Evolutionary conservation across 1,140 invertebrate genomes (phyloP).

Genomic region (Agraylea sexmaculata): DNA sequence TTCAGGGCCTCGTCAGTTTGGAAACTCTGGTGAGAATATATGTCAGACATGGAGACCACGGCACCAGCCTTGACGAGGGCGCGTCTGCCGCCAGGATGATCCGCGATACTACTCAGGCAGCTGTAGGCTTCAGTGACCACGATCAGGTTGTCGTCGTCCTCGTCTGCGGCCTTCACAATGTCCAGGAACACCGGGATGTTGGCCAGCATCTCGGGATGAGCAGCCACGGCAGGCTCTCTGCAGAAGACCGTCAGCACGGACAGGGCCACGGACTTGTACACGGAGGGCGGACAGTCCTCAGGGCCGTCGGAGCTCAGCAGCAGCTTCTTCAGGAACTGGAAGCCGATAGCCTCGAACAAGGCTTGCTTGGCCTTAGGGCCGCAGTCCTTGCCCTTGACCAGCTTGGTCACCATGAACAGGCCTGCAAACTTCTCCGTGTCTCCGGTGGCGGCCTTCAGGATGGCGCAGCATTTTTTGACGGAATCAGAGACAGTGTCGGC

Average conservation of each 20-base stretch:
- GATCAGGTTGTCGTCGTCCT: constrained; percentile 73
- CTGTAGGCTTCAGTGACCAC: constrained; percentile 80
- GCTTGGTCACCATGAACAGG: constrained; percentile 80
- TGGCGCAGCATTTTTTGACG: constrained; percentile 68
- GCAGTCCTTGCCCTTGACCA: constrained; percentile 70
- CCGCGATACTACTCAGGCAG: constrained; percentile 67
- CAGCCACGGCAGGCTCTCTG: constrained; percentile 61
- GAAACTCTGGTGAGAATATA: constrained; percentile 74
- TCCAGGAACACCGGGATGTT: constrained; percentile 71
- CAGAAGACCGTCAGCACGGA: constrained; percentile 77
- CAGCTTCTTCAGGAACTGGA: constrained; percentile 68
- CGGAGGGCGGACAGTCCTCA: constrained; percentile 69
- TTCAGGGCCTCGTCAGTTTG: constrained; percentile 76
- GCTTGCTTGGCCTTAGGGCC: constrained; percentile 55
- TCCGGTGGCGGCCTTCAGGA: constrained; percentile 62
- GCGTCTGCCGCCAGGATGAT: constrained; percentile 58
- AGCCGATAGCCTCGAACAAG: constrained; percentile 81
- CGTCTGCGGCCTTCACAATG: constrained; percentile 67
- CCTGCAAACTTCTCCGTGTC: constrained; percentile 88
- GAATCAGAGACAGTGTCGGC: constrained; percentile 56
- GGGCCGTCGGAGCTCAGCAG: constrained; percentile 61
- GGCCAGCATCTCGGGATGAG: constrained; percentile 66
- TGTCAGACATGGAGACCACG: constrained; percentile 68
- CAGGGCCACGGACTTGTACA: constrained; percentile 82
- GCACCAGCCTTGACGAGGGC: constrained; percentile 63